Percentiles rank a stretch among this genome's conserved stretches.
phyloP scores from a whole-genome alignment of 2,797 vertebrate species.

The Sparus aurata region DNA sequence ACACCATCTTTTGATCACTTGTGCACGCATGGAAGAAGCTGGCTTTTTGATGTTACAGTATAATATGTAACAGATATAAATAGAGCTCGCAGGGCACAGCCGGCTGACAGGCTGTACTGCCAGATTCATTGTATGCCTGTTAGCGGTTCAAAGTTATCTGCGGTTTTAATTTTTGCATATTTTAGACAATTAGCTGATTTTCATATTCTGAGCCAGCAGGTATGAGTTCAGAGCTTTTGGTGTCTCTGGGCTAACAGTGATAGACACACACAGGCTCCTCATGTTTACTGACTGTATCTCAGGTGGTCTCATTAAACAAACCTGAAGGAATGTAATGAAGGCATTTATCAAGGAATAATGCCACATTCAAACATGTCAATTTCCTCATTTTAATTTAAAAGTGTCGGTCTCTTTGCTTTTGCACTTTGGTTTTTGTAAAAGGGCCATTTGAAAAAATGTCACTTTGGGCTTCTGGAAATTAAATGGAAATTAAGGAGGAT shows the following conservation, averaged over 20 bases:
- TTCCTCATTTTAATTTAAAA: too few relatives aligned
- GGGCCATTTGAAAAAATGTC: not conserved
- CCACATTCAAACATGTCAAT: not conserved
- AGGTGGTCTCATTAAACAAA: not conserved
- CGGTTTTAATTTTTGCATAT: conserved; percentile 23
- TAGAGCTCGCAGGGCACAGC: not conserved
- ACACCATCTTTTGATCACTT: conserved; percentile 55
- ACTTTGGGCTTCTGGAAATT: too few relatives aligned
- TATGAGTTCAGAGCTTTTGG: not conserved
- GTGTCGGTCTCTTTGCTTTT: not conserved
- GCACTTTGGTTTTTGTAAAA: not conserved
- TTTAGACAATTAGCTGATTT: conserved; percentile 20
- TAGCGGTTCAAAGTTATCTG: conserved; percentile 32
- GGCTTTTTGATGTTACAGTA: conserved; percentile 51
- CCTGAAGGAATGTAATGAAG: not conserved
- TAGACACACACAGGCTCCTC: not conserved
- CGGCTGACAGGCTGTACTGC: conserved; percentile 29
- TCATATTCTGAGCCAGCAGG: not conserved
- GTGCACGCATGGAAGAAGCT: conserved; percentile 23
- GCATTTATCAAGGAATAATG: not conserved
- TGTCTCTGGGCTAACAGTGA: not conserved
- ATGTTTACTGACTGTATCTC: not conserved
- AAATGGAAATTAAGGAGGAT: not conserved
- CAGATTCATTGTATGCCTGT: conserved; percentile 20
- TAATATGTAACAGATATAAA: conserved; percentile 51